Evolutionary conservation across 2,888 invertebrate species (phyloP).

Genomic region (Amiota mariae): DNA sequence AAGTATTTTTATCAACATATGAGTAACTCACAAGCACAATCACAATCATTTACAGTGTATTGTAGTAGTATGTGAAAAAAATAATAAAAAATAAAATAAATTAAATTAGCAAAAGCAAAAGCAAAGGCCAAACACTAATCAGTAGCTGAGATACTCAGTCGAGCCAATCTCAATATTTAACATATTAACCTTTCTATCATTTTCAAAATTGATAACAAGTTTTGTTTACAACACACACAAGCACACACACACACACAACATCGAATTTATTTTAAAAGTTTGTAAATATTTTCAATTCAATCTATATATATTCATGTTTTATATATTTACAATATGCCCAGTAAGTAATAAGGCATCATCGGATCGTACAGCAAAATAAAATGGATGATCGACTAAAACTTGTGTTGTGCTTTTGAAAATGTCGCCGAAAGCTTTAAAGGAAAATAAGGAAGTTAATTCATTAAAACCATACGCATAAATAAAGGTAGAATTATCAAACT

Average conservation of each 20-base stretch:
- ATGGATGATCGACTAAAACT: slow-evolving; percentile 63
- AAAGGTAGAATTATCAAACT: slow-evolving; percentile 30
- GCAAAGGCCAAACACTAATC: too few species aligned
- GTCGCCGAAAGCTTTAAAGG: slow-evolving; percentile 51
- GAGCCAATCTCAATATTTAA: slow-evolving; percentile 6
- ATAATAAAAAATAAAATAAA: not conserved
- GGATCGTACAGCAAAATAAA: slow-evolving; percentile 56
- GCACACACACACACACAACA: too few species aligned
- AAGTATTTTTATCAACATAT: slow-evolving; percentile 9
- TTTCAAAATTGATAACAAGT: slow-evolving; percentile 52
- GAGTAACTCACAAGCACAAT: too few species aligned
- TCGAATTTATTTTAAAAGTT: not conserved
- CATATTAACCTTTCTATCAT: slow-evolving; percentile 10
- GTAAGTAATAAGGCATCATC: slow-evolving; percentile 52
- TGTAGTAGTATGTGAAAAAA: not conserved
- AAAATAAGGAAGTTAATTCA: slow-evolving; percentile 23
- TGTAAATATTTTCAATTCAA: slow-evolving; percentile 11
- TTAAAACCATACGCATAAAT: slow-evolving; percentile 31
- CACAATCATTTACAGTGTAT: not conserved
- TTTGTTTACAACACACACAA: slow-evolving; percentile 15
- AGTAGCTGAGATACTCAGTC: too few species aligned
- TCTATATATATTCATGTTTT: slow-evolving; percentile 13
- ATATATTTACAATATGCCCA: slow-evolving; percentile 58
- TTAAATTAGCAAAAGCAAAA: too few species aligned
- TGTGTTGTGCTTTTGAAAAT: slow-evolving; percentile 54